phyloP scores from a whole-genome alignment of 1,140 invertebrate species.

The Sweltsa coloradensis region DNA sequence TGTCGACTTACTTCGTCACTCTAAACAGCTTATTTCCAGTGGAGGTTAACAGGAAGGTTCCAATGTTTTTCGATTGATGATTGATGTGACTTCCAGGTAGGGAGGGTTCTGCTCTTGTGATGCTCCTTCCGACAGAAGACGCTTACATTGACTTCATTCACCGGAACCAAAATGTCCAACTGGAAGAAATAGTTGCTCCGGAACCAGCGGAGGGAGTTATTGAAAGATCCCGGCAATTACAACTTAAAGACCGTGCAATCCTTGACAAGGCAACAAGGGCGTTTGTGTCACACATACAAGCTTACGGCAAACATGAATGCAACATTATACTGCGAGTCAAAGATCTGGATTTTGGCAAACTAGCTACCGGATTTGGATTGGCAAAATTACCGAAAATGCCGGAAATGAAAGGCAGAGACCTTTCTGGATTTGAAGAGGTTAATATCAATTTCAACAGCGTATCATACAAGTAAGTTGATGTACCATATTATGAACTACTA shows the following conservation, averaged over 20 bases:
- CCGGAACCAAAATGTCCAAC: slow-evolving; percentile 71
- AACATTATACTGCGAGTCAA: slow-evolving; percentile 77
- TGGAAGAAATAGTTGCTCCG: slow-evolving; percentile 14
- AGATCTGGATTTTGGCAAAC: slow-evolving; percentile 71
- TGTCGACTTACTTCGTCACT: too few relatives aligned
- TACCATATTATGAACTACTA: background rate
- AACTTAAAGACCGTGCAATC: slow-evolving; percentile 54
- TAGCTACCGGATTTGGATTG: slow-evolving; percentile 81
- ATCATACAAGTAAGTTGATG: slow-evolving; percentile 46
- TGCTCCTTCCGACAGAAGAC: slow-evolving; percentile 77
- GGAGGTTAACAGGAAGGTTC: too few relatives aligned
- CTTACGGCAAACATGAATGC: slow-evolving; percentile 94
- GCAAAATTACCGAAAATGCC: slow-evolving; percentile 89
- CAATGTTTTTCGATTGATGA: too few relatives aligned
- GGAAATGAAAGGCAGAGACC: slow-evolving; percentile 64
- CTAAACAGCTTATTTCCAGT: too few relatives aligned
- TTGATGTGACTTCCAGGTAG: too few relatives aligned
- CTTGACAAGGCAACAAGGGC: slow-evolving; percentile 84
- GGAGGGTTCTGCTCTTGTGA: slow-evolving; percentile 73
- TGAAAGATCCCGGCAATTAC: slow-evolving; percentile 43
- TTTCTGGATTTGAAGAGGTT: slow-evolving; percentile 49
- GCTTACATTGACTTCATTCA: slow-evolving; percentile 85
- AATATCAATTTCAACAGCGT: slow-evolving; percentile 64
- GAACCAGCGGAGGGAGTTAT: slow-evolving; percentile 8
- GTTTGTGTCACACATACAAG: slow-evolving; percentile 90